Evolutionary conservation across 2,113 vertebrate species (phyloP).

Genomic region (Psittacula cyanocephala): DNA sequence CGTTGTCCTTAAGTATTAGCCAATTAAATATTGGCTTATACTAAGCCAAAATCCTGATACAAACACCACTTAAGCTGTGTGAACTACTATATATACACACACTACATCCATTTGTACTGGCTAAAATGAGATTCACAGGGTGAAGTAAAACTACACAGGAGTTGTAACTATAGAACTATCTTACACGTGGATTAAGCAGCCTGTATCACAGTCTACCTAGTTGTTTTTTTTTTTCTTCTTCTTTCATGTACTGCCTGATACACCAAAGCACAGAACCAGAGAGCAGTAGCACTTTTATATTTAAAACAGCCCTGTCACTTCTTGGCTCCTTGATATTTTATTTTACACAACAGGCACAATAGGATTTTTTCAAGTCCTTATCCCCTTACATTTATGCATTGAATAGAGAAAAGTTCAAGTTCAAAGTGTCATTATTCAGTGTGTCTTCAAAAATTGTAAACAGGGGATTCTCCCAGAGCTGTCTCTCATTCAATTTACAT

Average conservation of each 20-base stretch:
- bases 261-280: not conserved
- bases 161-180: not conserved
- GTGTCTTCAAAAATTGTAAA: not conserved
- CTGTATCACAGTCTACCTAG: not conserved
- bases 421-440: not conserved
- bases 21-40: not conserved
- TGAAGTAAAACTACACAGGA: not conserved
- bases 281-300: not conserved
- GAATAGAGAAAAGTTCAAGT: not conserved
- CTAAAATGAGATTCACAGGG: not conserved
- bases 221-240: not conserved
- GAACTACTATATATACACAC: not conserved
- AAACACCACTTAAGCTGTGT: not conserved
- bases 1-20: not conserved
- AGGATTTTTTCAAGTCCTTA: not conserved
- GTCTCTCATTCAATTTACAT: not conserved
- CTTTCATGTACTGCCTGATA: not conserved
- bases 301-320: not conserved
- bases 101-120: too few relatives aligned
- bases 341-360: not conserved
- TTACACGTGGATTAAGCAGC: not conserved
- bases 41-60: not conserved
- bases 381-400: not conserved
- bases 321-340: not conserved
- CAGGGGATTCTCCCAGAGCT: fast-evolving